Conservation (phyloP, 2,113 vertebrate species). For the Eonycteris spelaea region DNA sequence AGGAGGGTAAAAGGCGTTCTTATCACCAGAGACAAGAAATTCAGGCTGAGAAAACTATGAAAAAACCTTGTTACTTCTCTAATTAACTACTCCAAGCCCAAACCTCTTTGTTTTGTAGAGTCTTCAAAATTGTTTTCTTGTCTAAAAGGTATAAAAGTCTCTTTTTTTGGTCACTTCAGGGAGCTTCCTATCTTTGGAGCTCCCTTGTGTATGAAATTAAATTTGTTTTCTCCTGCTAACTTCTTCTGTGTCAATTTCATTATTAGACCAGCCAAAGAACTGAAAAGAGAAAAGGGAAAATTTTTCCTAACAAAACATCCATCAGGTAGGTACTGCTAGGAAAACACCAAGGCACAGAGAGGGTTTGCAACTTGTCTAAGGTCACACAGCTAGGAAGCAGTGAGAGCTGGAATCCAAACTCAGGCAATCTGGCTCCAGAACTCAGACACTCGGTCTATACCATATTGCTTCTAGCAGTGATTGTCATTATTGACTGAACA, state of each 20-base stretch:
- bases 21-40: neutral
- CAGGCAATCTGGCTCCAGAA: neutral
- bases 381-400: neutral
- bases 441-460: too few species aligned
- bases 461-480: neutral
- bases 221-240: neutral
- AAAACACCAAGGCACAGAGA: neutral
- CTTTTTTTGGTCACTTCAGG: neutral
- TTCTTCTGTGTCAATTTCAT: neutral
- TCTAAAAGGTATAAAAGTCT: neutral
- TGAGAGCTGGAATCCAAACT: neutral
- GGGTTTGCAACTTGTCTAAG: neutral
- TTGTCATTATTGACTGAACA: fast-evolving
- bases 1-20: neutral
- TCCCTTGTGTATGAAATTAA: neutral
- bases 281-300: neutral
- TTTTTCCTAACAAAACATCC: neutral
- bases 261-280: neutral
- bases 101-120: neutral
- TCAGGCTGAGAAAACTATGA: neutral
- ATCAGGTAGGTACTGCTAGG: neutral
- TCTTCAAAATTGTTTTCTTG: too few species aligned
- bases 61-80: neutral
- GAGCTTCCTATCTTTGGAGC: neutral
- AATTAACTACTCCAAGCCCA: too few species aligned